Base-by-base conservation (phyloP, 2,888 invertebrate species). In the Zele albiditarsus region DNA sequence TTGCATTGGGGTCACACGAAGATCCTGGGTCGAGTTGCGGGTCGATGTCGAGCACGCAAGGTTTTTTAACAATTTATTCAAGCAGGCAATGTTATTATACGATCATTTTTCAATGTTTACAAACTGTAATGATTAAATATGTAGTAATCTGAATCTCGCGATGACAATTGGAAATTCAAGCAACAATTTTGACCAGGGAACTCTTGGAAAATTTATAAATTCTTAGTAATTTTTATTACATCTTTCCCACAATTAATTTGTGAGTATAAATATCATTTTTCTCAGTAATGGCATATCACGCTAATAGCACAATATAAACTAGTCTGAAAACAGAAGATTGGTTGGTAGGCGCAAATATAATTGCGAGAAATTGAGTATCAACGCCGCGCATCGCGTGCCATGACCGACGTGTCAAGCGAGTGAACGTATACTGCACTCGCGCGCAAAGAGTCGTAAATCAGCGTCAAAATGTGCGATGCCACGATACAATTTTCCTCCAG, bases 381-480 rank as follows among this genome's bases (percentile, higher is more conserved):
- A 6, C 27, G 20, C 8, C 31, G 20, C 16, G 57, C 33, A 67
- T 73, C 73, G 73, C 68, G 73, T 73, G 68, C 68, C 73, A 49
- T 14, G 23, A 67, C 25, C 33, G 3, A 62, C 46, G 66, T 60
- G 66, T 68, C 58, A 42, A n/a, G 66, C 31, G 28, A 42, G 14
- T 68, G 28, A 27, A 49, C 23, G 33, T 23, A n/a, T 63, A n/a
- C 31, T 33, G 33, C 63, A 31, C 27, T 4, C 28, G 16, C n/a
- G 27, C 10, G 38, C 42, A 57, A 23, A 46, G 14, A 49, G 28
- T 68, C 68, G 23, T 68, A 62, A 68, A 73, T 73, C 71, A 62
- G 20, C 12, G 23, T 38, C 62, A 71, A 28, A 62, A 60, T 46
- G 46, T 53, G 53, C n/a, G 53, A 25, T 33, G 25, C 27, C 25